Percentiles rank a stretch among this genome's conserved stretches.
Evolutionary conservation across 2,888 invertebrate genomes (phyloP).

Genomic region (Teleiodes luculella): DNA sequence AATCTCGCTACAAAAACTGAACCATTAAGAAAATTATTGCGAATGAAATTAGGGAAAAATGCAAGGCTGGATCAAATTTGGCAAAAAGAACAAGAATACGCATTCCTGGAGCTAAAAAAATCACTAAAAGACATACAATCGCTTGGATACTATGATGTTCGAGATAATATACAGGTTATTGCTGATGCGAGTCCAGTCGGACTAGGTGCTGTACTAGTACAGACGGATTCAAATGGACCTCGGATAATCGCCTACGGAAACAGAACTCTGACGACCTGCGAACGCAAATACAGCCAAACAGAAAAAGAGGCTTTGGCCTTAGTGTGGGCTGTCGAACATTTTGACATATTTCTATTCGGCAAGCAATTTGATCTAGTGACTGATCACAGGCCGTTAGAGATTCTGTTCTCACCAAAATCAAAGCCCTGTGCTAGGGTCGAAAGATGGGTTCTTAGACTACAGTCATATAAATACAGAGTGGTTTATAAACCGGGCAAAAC

Average conservation of each 20-base stretch:
- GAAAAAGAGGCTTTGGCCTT: no score
- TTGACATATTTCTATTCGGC: conserved; percentile 28
- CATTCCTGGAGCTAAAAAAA: conserved; percentile 25
- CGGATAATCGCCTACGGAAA: conserved; percentile 30
- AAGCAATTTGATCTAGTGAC: conserved; percentile 35
- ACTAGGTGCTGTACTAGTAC: conserved; percentile 24
- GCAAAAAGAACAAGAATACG: conserved; percentile 18
- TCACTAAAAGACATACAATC: conserved; percentile 16
- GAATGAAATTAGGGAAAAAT: conserved; percentile 19
- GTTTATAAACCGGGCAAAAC: conserved; percentile 27
- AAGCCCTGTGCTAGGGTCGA: conserved; percentile 39
- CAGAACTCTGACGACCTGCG: conserved; percentile 17
- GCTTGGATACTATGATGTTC: conserved; percentile 29
- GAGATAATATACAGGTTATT: conserved; percentile 25
- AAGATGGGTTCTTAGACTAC: conserved; percentile 28
- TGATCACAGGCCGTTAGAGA: conserved; percentile 45
- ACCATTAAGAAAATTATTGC: conserved; percentile 16
- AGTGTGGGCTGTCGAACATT: no score
- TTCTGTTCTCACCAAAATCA: conserved; percentile 35
- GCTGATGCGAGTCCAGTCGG: conserved; percentile 25
- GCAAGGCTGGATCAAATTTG: conserved; percentile 22
- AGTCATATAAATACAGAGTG: conserved; percentile 23
- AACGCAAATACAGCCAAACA: conserved; percentile 28
- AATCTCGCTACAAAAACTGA: conserved; percentile 23
- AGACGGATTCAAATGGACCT: conserved; percentile 17